Evolutionary conservation across 2,888 invertebrate genomes (phyloP).

Genomic region (Myopa tessellatipennis): DNA sequence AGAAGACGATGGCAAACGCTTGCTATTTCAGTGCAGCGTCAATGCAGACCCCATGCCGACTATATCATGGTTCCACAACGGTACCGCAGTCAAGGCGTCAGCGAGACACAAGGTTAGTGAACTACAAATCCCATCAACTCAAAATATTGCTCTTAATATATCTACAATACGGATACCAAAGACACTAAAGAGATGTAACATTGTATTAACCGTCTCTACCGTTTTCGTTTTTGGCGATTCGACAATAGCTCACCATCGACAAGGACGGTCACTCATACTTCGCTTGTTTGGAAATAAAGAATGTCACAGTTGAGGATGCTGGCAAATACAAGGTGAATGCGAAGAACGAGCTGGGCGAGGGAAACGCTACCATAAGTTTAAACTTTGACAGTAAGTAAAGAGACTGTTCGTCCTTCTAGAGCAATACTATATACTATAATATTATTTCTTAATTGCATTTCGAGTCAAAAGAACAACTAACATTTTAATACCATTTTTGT

Average conservation of each 20-base stretch:
- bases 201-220: too few relatives aligned
- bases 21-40: conserved; percentile 94
- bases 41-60: conserved; percentile 92
- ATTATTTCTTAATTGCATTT: background rate
- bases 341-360: conserved; percentile 97
- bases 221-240: conserved; percentile 42
- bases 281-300: conserved; percentile 91
- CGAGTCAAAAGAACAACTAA: conserved; percentile 5
- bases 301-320: conserved; percentile 96
- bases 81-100: conserved; percentile 81
- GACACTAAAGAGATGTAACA: too few relatives aligned
- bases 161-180: too few relatives aligned
- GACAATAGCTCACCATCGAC: conserved; percentile 80
- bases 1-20: conserved; percentile 94
- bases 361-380: conserved; percentile 95
- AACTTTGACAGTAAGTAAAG: conserved; percentile 96
- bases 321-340: conserved; percentile 97
- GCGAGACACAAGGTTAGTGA: conserved; percentile 83
- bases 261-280: conserved; percentile 95
- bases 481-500: background rate
- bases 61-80: conserved; percentile 92
- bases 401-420: background rate
- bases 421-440: background rate
- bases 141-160: background rate
- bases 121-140: background rate